These are phyloP conservation scores for Eurytoma californica DNA, from an alignment of 2,888 invertebrate species.

Conservation along the genomic window DNA sequence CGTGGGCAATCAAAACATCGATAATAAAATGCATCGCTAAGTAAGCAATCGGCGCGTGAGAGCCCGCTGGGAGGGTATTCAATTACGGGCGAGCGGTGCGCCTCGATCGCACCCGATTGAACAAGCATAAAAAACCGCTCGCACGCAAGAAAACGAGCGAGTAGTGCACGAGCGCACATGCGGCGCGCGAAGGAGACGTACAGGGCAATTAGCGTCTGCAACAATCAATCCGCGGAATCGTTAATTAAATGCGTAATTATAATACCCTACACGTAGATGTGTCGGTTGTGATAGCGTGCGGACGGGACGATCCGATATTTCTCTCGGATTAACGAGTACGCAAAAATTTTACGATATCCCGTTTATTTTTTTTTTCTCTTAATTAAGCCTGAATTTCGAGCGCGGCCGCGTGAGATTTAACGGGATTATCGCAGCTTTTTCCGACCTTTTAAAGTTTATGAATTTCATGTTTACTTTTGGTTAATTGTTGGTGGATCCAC, in stretches of 20 bases:
- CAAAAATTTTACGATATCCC: conserved; percentile 10
- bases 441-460: not conserved
- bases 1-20: conserved; percentile 15
- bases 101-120: conserved; percentile 56
- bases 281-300: not conserved
- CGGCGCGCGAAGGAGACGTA: conserved; percentile 1
- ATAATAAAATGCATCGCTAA: conserved; percentile 36
- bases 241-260: conserved; percentile 54
- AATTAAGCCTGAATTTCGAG: conserved; percentile 34
- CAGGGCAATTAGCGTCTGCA: conserved; percentile 59
- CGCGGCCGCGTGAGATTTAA: not conserved
- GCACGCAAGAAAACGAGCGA: conserved; percentile 47
- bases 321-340: not conserved
- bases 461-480: conserved; percentile 16
- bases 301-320: not conserved
- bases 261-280: conserved; percentile 18
- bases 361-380: conserved; percentile 31
- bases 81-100: conserved; percentile 25
- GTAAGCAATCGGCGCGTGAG: conserved; percentile 3
- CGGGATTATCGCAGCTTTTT: conserved; percentile 16
- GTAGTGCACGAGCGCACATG: not conserved
- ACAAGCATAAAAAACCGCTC: conserved; percentile 59
- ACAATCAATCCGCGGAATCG: conserved; percentile 58
- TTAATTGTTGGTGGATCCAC: conserved; percentile 3
- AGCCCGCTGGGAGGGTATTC: conserved; percentile 21